A percentile compares a stretch with the other conserved stretches of the same genome.
phyloP scores from a whole-genome alignment of 2,797 vertebrate species.

The Dallia pectoralis region DNA sequence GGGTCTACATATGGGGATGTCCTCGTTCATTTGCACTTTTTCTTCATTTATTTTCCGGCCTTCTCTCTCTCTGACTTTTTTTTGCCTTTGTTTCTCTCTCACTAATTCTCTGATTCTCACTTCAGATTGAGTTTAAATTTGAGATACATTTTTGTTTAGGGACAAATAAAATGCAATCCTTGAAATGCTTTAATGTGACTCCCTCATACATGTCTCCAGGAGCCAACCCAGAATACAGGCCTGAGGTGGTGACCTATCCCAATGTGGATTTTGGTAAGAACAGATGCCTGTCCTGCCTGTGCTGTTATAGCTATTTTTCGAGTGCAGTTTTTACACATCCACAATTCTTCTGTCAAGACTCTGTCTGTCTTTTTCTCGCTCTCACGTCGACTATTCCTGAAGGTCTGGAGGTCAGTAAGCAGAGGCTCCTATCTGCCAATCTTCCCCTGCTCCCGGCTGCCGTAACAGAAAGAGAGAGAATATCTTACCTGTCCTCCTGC shows the following conservation, averaged over 20 bases:
- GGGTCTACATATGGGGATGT: not conserved
- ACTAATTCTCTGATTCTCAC: not conserved
- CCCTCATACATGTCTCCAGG: conserved; percentile 44
- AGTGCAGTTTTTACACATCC: not conserved
- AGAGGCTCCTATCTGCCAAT: conserved; percentile 86
- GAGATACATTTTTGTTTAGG: too few relatives aligned
- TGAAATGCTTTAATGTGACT: not conserved
- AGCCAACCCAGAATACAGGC: conserved; percentile 70
- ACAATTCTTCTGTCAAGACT: not conserved
- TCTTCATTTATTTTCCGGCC: not conserved
- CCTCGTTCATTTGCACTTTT: not conserved
- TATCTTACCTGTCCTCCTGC: conserved; percentile 88
- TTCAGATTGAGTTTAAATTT: too few relatives aligned
- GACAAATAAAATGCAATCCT: too few relatives aligned
- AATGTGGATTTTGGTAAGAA: conserved; percentile 88
- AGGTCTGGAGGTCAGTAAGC: conserved; percentile 90
- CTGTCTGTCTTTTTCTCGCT: not conserved
- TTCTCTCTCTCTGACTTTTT: not conserved
- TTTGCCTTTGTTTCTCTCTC: not conserved
- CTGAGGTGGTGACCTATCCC: conserved; percentile 88
- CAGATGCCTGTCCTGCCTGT: not conserved
- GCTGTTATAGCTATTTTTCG: not conserved
- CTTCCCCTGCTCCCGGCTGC: conserved; percentile 84
- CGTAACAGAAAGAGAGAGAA: conserved; percentile 84
- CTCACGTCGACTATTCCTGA: conserved; percentile 17